Evolutionary conservation across 2,113 vertebrate genomes (phyloP), one percentile per base, ranked within the genome.

Genomic region (Pavo muticus): DNA sequence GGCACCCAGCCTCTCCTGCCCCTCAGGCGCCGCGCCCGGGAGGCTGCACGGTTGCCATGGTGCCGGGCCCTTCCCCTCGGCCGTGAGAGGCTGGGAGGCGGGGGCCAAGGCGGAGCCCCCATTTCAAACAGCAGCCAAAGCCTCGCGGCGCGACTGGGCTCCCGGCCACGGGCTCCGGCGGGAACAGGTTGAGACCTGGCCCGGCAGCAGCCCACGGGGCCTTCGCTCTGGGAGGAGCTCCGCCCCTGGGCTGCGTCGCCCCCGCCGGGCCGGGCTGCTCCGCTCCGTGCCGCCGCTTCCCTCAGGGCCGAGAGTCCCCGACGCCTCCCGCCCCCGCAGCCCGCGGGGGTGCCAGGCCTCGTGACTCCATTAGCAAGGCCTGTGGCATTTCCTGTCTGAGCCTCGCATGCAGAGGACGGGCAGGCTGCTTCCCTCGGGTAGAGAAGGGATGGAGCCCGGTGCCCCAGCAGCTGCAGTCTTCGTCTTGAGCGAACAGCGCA

Each of bases 91-190:
- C 84, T 77, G 54, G 20, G 67, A 14, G 90, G 92, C 25, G 84
- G 87, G 23, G 52, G 59, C 18, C 2, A 76, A 79, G 73, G 92
- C 39, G 90, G 95, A 19, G 50, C 11, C 59, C 52, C 68, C 24
- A 44, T 95, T 97, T 97, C 75, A 95, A 94, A 96, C 70, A 25
- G 68, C 52, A 50, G 95, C 93, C 88, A 91, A 74, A 23, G 44
- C 6, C n/a, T 40, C 1, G 52, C 18, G 65, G 92, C 24, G 56
- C 0, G 25, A 23, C 30, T 81, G 92, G 90, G 94, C 81, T 95
- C 10, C 6, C 0, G n/a, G 90, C 87, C 87, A 84, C 1, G 17
- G 59, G 39, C 57, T 93, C 63, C 2, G 42, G 89, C 76, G 64
- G 76, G 76, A 96, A 17, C 90, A 84, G 76, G 94, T 76, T 94